These are phyloP conservation scores for Lepetodrilus schrolli DNA, from an alignment of 2,888 invertebrate genomes.

Conservation along the genomic window DNA sequence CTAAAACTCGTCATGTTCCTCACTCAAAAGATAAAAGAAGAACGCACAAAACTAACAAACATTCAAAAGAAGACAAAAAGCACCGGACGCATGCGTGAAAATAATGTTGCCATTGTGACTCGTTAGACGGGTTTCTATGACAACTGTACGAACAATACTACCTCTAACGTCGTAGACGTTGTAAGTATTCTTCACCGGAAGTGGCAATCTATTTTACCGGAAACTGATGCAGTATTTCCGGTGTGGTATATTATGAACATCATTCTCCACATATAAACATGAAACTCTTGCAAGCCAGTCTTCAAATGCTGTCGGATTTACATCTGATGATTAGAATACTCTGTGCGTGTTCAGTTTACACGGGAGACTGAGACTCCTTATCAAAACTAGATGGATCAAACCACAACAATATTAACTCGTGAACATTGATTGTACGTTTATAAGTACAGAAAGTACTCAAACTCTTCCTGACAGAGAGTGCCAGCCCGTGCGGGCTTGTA, in stretches of 20 bases:
- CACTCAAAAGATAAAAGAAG: background rate
- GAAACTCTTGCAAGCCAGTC: background rate
- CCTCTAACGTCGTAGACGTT: background rate
- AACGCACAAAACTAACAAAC: background rate
- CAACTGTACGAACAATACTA: conserved; percentile 4
- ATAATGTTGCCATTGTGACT: conserved; percentile 4
- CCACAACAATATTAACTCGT: background rate
- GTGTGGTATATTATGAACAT: background rate
- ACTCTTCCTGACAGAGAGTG: too few relatives aligned
- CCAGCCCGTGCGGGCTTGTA: too few relatives aligned
- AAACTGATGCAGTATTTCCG: background rate
- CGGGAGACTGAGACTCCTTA: too few relatives aligned
- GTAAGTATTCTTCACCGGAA: background rate
- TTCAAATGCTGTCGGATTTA: too few relatives aligned
- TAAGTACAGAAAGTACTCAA: too few relatives aligned
- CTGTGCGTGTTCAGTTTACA: too few relatives aligned
- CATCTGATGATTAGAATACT: too few relatives aligned
- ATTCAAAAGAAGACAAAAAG: background rate
- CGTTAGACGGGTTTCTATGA: too few relatives aligned
- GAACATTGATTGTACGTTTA: too few relatives aligned
- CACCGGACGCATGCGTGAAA: background rate
- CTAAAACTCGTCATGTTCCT: background rate
- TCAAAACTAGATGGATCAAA: background rate
- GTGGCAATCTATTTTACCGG: background rate
- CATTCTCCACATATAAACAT: background rate